Evolutionary conservation across 1,140 invertebrate species (phyloP).

Genomic region (Heliconius hermathena): DNA sequence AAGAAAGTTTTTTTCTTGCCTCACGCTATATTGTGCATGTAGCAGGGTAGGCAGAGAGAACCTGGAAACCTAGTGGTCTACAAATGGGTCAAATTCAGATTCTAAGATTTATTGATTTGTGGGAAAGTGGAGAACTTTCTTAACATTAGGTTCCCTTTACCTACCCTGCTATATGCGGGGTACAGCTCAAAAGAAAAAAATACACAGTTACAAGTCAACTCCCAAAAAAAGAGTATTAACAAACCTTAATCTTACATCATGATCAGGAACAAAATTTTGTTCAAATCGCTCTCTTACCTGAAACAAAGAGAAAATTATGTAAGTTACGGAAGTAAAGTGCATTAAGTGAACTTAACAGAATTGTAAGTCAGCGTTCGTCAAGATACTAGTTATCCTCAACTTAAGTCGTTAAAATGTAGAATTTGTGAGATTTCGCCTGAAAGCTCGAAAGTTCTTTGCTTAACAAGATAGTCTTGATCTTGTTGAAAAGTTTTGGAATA

Average conservation of each 20-base stretch:
- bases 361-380: conserved; percentile 6
- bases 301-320: conserved; percentile 14
- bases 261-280: background rate
- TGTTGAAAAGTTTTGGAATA: background rate
- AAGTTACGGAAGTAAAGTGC: background rate
- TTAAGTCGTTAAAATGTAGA: conserved; percentile 9
- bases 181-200: too few relatives aligned
- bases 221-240: background rate
- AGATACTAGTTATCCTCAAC: background rate
- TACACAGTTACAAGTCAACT: background rate
- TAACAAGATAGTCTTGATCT: background rate
- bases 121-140: too few relatives aligned
- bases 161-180: too few relatives aligned
- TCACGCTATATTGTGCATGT: too few relatives aligned
- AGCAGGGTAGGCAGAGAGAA: too few relatives aligned
- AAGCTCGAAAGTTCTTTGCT: background rate
- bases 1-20: too few relatives aligned
- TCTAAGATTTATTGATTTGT: too few relatives aligned
- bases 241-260: background rate
- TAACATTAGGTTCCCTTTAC: too few relatives aligned
- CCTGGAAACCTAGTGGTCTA: too few relatives aligned
- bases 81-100: too few relatives aligned
- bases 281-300: conserved; percentile 20
- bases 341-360: background rate
- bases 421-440: background rate